Conservation (phyloP, 1,140 invertebrate genomes). For the Aphaenogaster floridana region DNA sequence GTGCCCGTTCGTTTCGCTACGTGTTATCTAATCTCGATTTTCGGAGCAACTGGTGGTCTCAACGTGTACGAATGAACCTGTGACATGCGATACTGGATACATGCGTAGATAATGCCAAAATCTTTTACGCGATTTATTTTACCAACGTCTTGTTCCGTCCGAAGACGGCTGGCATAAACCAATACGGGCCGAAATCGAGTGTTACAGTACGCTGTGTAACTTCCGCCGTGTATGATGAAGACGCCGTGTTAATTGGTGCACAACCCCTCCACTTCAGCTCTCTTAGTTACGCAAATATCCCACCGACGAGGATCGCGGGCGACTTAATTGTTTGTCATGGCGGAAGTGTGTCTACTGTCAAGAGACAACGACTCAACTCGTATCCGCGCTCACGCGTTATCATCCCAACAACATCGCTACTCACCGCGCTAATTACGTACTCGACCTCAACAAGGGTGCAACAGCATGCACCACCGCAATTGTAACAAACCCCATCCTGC, state of each 20-base stretch:
- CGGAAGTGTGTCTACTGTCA: not conserved
- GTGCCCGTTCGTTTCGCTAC: not conserved
- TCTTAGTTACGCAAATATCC: constrained; percentile 35
- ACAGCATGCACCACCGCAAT: not conserved
- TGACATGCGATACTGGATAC: not conserved
- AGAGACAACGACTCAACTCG: constrained; percentile 44
- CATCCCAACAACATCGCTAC: constrained; percentile 18
- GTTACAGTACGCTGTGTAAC: not conserved
- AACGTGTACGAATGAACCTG: not conserved
- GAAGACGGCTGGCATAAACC: not conserved
- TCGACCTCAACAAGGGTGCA: constrained; percentile 4
- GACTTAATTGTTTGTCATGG: constrained; percentile 49
- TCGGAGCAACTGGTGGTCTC: constrained; percentile 16
- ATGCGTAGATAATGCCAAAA: not conserved
- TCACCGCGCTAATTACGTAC: constrained; percentile 29
- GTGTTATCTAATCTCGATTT: not conserved
- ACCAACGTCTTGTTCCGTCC: not conserved
- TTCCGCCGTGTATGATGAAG: not conserved
- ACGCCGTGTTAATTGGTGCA: not conserved
- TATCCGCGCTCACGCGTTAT: constrained; percentile 1
- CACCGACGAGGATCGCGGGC: constrained; percentile 24
- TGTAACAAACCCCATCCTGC: constrained; percentile 4
- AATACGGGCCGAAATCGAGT: not conserved
- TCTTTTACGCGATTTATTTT: not conserved
- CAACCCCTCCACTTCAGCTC: not conserved